Evolutionary conservation across 1,140 invertebrate species (phyloP), one percentile per base, ranked within the genome.

Genomic region (Watersipora subatra): DNA sequence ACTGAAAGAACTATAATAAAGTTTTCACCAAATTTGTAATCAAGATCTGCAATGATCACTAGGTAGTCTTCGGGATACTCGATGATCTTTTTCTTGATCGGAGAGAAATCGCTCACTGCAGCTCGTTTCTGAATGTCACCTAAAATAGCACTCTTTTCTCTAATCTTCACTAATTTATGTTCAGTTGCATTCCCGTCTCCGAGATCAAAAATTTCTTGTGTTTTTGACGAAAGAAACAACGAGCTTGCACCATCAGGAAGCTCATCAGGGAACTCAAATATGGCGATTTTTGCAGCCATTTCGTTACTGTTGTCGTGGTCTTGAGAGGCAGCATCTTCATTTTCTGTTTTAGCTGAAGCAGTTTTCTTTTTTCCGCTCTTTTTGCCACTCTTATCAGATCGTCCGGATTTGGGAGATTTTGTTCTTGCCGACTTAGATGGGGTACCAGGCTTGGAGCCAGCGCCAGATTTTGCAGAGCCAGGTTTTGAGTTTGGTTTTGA

Each of bases 1-100:
- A 76, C 77, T 25, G 76, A 74, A 1, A 77, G 57, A 2, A 74
- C 73, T 30, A 79, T 72, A 66, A 72, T 73, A 68, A 79, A 81
- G 68, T 80, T 81, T 64, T 80, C 75, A 26, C 76, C 78, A 72
- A 67, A 73, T 63, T 74, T 76, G 66, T 76, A 80, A 29, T 81
- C 78, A 59, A 63, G 68, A 68, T 81, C 79, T 69, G 76, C 78
- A 17, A 76, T 72, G 12, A 81, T 65, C 57, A 79, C 61, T 26
- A 81, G 73, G 61, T 80, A 77, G 66, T 79, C 76, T 58, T 71
- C 73, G 1, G 76, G 73, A 64, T 78, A 81, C 56, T 78, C 72
- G 76, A 79, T 68, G 20, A 80, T 76, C 34, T 75, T 68, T 59
- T 77, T 69, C 69, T 78, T 80, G 25, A 79, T 66, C 24, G 73